Conservation (phyloP, 1,140 invertebrate species). For the Microplitis demolitor region DNA sequence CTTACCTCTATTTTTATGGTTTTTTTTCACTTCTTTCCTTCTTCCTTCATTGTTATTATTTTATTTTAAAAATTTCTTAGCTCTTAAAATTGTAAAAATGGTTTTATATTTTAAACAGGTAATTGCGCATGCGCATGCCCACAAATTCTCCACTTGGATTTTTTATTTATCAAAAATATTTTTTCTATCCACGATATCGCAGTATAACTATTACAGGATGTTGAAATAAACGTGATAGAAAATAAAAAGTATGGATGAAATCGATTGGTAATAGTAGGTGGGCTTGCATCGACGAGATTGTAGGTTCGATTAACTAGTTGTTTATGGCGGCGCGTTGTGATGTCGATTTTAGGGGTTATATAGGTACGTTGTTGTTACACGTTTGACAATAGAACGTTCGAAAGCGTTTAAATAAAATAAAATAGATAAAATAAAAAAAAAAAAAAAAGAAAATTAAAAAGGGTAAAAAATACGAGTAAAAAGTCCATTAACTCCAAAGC, state of each 20-base stretch:
- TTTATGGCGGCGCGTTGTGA: constrained; percentile 50
- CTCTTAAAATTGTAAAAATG: background rate
- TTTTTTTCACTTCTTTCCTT: background rate
- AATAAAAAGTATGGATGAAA: constrained; percentile 9
- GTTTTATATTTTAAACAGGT: too few species aligned
- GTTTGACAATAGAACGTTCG: constrained; percentile 11
- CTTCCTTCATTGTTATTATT: constrained; percentile 11
- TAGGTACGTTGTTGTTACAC: constrained; percentile 16
- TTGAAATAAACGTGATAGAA: background rate
- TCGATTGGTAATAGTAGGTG: constrained; percentile 2
- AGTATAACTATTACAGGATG: background rate
- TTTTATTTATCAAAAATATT: too few species aligned
- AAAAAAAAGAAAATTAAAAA: constrained; percentile 15
- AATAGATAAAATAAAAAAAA: background rate
- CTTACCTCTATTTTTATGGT: background rate
- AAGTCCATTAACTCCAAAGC: constrained; percentile 51
- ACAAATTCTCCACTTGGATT: too few species aligned
- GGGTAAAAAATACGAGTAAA: constrained; percentile 30
- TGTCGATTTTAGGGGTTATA: background rate
- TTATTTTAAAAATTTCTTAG: constrained; percentile 23
- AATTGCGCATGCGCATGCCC: too few species aligned
- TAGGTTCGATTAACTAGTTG: constrained; percentile 56
- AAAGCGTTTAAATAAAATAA: background rate
- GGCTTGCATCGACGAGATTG: constrained; percentile 42
- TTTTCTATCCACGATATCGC: too few species aligned